phyloP scores from a whole-genome alignment of 2,797 vertebrate species.

The Poeciliopsis turneri region DNA sequence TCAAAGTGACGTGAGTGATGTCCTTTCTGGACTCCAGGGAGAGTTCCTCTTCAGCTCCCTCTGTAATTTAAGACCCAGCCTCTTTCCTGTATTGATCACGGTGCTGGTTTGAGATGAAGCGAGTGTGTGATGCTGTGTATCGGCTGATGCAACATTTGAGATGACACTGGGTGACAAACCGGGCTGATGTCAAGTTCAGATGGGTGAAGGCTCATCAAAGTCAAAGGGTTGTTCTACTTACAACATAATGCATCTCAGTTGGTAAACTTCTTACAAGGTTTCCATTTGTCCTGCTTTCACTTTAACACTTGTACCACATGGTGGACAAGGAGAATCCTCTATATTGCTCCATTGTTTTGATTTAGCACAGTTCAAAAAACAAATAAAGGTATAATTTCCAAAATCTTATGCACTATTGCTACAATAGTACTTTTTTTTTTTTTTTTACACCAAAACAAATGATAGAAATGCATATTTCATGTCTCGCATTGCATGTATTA shows the following conservation, averaged over 20 bases:
- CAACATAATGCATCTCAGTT: slow-evolving; percentile 8
- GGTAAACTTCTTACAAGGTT: background rate
- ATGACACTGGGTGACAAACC: slow-evolving; percentile 25
- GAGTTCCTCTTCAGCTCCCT: slow-evolving; percentile 41
- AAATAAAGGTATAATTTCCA: too few relatives aligned
- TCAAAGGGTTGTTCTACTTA: slow-evolving; percentile 21
- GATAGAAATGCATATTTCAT: background rate
- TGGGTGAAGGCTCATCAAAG: slow-evolving; percentile 37
- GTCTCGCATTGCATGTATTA: background rate
- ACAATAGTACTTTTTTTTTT: too few relatives aligned
- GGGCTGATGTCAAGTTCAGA: slow-evolving; percentile 9
- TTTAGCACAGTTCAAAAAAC: too few relatives aligned
- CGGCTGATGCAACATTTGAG: slow-evolving; percentile 41
- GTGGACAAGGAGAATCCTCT: too few relatives aligned
- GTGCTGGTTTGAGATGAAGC: slow-evolving; percentile 35
- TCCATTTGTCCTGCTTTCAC: background rate
- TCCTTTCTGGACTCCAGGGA: slow-evolving; percentile 42
- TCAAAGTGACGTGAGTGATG: slow-evolving; percentile 44
- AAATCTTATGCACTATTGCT: too few relatives aligned
- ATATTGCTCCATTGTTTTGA: too few relatives aligned
- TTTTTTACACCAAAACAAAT: too few relatives aligned
- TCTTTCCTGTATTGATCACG: slow-evolving; percentile 56
- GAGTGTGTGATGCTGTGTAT: slow-evolving; percentile 21
- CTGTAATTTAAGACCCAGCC: slow-evolving; percentile 44
- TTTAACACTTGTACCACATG: background rate